A percentile compares a stretch with the other conserved stretches of the same genome.
Evolutionary conservation across 2,113 vertebrate species (phyloP).

Genomic region (Naja naja): DNA sequence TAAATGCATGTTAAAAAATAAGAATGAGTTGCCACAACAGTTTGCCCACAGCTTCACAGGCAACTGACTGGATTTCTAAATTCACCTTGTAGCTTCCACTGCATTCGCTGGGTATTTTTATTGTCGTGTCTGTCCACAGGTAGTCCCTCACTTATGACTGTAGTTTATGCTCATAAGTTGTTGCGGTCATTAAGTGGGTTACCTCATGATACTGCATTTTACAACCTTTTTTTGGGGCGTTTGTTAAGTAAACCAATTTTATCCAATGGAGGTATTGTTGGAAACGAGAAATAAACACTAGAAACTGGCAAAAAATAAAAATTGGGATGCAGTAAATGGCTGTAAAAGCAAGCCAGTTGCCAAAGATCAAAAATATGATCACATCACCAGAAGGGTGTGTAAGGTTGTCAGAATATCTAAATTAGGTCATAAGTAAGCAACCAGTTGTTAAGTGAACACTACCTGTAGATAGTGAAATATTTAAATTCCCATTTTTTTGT

Average conservation of each 20-base stretch:
- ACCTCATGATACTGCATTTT: neutral
- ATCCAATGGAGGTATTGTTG: neutral
- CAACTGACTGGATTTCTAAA: neutral
- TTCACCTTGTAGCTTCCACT: neutral
- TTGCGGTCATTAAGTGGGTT: neutral
- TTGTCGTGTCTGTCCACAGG: neutral
- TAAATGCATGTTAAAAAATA: neutral
- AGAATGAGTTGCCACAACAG: neutral
- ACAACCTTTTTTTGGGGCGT: neutral
- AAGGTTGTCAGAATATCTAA: too few relatives aligned
- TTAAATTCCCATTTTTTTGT: neutral
- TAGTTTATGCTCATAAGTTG: neutral
- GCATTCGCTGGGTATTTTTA: neutral
- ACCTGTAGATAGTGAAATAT: neutral
- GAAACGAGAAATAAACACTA: neutral
- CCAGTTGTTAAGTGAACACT: neutral
- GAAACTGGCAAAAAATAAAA: neutral
- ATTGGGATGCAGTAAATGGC: neutral
- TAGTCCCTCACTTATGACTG: neutral
- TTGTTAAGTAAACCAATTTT: neutral
- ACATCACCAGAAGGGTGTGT: neutral
- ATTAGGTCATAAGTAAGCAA: too few relatives aligned
- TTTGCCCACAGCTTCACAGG: neutral
- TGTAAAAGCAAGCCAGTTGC: neutral
- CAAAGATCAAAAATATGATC: neutral